phyloP scores from a whole-genome alignment of 2,113 vertebrate genomes.

The Campylomormyrus numenius region DNA sequence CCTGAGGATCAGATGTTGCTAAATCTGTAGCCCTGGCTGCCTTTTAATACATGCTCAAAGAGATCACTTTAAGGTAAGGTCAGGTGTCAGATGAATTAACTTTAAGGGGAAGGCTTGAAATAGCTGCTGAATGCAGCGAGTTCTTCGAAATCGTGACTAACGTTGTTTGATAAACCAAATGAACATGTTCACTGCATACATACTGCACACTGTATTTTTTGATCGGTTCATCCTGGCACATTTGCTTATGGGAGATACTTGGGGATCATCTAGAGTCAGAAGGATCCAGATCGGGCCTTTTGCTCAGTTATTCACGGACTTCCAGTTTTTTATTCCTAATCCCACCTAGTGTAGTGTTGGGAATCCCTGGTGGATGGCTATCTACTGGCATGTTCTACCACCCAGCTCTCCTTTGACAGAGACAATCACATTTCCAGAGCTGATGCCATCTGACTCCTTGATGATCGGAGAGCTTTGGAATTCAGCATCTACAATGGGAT shows the following conservation, averaged over 20 bases:
- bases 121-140: not conserved
- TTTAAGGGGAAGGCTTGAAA: not conserved
- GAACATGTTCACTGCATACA: not conserved
- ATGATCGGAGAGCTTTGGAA: not conserved
- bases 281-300: not conserved
- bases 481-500: not conserved
- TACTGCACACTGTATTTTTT: not conserved
- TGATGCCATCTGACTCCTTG: not conserved
- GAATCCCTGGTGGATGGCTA: not conserved
- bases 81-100: not conserved
- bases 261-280: not conserved
- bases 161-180: too few relatives aligned
- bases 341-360: not conserved
- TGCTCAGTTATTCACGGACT: not conserved
- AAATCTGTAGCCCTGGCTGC: not conserved
- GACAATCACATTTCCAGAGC: not conserved
- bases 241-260: not conserved
- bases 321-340: not conserved
- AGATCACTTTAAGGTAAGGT: slow-evolving; percentile 12
- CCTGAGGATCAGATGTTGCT: slow-evolving; percentile 12
- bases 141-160: not conserved
- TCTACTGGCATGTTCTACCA: not conserved
- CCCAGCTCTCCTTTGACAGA: not conserved
- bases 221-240: not conserved
- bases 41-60: slow-evolving; percentile 18